phyloP scores from a whole-genome alignment of 1,140 invertebrate species.

The Sycophila sp. region DNA sequence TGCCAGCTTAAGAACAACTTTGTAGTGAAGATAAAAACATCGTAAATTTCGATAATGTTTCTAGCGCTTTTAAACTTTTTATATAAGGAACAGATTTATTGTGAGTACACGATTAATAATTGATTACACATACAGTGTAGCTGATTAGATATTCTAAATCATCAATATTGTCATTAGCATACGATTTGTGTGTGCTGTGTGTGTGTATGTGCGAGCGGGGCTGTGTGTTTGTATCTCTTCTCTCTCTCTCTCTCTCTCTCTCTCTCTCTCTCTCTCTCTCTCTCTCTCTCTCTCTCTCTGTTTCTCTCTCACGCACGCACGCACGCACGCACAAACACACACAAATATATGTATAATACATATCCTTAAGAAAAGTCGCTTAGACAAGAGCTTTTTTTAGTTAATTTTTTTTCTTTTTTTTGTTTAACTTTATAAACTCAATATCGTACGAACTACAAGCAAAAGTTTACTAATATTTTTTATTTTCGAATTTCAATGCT shows the following conservation, averaged over 20 bases:
- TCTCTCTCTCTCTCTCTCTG: too few species aligned
- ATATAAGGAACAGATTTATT: slow-evolving; percentile 28
- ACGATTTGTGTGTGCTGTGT: too few species aligned
- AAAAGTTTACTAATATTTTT: slow-evolving; percentile 21
- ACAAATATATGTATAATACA: too few species aligned
- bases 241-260: too few species aligned
- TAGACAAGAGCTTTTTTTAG: slow-evolving; percentile 26
- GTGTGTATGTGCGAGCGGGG: too few species aligned
- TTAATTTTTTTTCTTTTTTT: slow-evolving; percentile 18
- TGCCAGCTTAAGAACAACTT: too few species aligned
- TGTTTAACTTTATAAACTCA: neutral
- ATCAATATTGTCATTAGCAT: slow-evolving; percentile 33
- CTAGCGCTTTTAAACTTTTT: slow-evolving; percentile 7
- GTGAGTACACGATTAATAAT: slow-evolving; percentile 29
- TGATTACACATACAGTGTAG: slow-evolving; percentile 26
- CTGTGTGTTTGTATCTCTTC: too few species aligned
- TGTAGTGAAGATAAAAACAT: too few species aligned
- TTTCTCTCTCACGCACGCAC: too few species aligned
- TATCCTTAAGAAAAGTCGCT: too few species aligned
- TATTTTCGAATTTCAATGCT: slow-evolving; percentile 29
- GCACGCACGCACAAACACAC: too few species aligned
- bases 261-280: too few species aligned
- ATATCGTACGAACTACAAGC: slow-evolving; percentile 17
- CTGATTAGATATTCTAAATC: slow-evolving; percentile 10
- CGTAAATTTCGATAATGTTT: slow-evolving; percentile 17